These are phyloP conservation scores for Aptenodytes forsteri DNA, from an alignment of 2,113 vertebrate species.

Conservation along the genomic window DNA sequence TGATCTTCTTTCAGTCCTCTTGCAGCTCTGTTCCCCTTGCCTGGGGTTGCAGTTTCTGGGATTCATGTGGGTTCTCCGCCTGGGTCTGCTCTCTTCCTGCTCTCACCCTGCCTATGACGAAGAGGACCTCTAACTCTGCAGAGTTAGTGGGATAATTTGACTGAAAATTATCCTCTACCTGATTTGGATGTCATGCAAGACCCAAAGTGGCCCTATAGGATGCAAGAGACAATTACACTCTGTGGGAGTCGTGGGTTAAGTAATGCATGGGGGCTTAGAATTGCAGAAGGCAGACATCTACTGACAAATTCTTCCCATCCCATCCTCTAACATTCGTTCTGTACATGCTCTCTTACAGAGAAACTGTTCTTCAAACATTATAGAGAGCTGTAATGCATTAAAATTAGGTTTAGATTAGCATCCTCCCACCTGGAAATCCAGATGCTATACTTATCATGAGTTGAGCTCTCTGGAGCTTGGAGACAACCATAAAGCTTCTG, in stretches of 20 bases:
- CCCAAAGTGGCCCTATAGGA: background rate
- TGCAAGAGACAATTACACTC: background rate
- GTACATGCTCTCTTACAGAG: background rate
- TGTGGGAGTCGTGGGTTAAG: background rate
- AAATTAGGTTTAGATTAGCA: constrained; percentile 7
- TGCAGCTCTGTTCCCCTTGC: background rate
- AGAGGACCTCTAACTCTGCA: background rate
- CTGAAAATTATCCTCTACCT: background rate
- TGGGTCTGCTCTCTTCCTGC: background rate
- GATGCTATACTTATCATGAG: constrained; percentile 29
- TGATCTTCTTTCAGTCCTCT: background rate
- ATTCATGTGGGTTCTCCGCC: background rate
- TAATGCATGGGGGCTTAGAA: background rate
- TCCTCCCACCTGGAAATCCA: constrained; percentile 34
- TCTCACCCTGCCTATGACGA: background rate
- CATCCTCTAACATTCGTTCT: background rate
- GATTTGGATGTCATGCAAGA: background rate
- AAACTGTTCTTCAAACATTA: background rate
- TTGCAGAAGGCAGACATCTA: background rate
- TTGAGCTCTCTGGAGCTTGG: background rate
- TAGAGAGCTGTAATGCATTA: background rate
- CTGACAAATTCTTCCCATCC: background rate
- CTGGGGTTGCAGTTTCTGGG: background rate
- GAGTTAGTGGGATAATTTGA: background rate
- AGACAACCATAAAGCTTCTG: constrained; percentile 7